Evolutionary conservation across 2,888 invertebrate species (phyloP).

Genomic region (Chrysodeixis includens): DNA sequence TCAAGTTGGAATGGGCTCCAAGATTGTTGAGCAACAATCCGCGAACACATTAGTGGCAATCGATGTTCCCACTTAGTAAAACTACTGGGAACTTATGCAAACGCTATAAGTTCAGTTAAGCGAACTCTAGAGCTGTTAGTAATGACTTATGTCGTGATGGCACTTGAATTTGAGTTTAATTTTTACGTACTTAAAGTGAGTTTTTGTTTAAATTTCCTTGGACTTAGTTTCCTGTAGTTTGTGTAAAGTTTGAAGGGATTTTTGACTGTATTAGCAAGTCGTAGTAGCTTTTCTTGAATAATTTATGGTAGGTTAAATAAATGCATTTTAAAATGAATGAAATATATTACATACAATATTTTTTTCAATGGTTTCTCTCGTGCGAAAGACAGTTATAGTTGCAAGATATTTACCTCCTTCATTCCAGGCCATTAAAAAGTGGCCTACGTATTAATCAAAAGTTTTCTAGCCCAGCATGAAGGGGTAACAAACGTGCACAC

Average conservation of each 20-base stretch:
- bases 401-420: too few relatives aligned
- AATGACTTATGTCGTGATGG: constrained; percentile 69
- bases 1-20: constrained; percentile 56
- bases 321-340: too few relatives aligned
- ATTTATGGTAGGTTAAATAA: neutral
- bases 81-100: constrained; percentile 63
- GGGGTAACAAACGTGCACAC: too few relatives aligned
- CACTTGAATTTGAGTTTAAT: constrained; percentile 53
- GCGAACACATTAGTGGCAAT: constrained; percentile 63
- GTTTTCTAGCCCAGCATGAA: too few relatives aligned
- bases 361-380: too few relatives aligned
- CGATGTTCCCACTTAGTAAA: constrained; percentile 64
- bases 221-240: constrained; percentile 3
- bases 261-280: neutral
- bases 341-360: too few relatives aligned
- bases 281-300: neutral
- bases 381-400: too few relatives aligned
- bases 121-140: constrained; percentile 66
- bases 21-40: constrained; percentile 61
- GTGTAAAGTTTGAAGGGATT: neutral
- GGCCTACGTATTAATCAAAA: too few relatives aligned
- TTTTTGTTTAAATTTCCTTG: constrained; percentile 13
- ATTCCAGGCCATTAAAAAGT: too few relatives aligned
- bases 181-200: constrained; percentile 43
- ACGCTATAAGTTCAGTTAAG: constrained; percentile 59